Evolutionary conservation across 2,113 vertebrate species (phyloP).

Genomic region (Trematomus loennbergii): DNA sequence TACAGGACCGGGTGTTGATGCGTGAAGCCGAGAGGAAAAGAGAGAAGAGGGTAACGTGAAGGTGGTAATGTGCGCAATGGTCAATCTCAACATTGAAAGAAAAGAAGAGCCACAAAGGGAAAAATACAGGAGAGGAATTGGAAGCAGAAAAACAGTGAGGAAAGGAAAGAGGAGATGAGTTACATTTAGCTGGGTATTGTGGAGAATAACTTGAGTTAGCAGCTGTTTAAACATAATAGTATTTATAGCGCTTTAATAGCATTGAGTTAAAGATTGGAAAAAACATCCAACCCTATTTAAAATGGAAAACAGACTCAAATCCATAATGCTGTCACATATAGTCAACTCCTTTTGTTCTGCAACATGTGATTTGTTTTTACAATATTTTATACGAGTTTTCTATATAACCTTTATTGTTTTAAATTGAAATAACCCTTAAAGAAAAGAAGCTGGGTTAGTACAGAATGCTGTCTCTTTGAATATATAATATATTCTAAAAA

Average conservation of each 20-base stretch:
- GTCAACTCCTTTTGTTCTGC: neutral
- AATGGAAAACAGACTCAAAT: neutral
- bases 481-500: neutral
- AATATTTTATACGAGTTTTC: conserved; percentile 2
- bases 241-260: conserved; percentile 43
- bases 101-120: conserved; percentile 26
- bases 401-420: conserved; percentile 24
- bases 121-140: conserved; percentile 14
- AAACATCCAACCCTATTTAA: neutral
- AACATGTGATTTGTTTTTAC: conserved; percentile 26
- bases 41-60: conserved; percentile 20
- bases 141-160: conserved; percentile 15
- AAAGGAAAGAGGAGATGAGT: conserved; percentile 49
- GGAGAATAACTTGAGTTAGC: conserved; percentile 65
- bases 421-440: neutral
- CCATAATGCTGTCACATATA: neutral
- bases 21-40: conserved; percentile 20
- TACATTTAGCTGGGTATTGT: conserved; percentile 56
- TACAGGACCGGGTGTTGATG: conserved; percentile 56
- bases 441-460: neutral
- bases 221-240: conserved; percentile 78
- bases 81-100: conserved; percentile 14
- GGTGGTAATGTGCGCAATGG: conserved; percentile 19
- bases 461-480: neutral
- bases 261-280: neutral